Evolutionary conservation across 2,888 invertebrate species (phyloP).

Genomic region (Cyrtodaria siliqua): DNA sequence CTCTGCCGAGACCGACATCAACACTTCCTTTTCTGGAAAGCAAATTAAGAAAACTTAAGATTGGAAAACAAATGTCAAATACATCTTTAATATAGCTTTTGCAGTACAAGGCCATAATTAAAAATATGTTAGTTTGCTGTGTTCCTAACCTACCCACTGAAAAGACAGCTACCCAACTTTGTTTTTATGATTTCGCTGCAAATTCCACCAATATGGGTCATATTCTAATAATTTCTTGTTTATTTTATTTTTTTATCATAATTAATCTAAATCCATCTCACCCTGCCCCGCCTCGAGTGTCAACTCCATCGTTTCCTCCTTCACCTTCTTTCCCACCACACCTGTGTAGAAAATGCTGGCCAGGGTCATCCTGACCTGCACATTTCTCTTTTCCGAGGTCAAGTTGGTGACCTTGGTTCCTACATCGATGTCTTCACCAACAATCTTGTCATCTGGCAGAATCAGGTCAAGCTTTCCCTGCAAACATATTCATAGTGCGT

Average conservation of each 20-base stretch:
- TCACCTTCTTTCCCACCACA: constrained; percentile 64
- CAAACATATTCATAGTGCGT: neutral
- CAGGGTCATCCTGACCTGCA: constrained; percentile 65
- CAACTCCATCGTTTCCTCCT: constrained; percentile 50
- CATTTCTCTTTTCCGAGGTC: constrained; percentile 36
- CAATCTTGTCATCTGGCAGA: constrained; percentile 50
- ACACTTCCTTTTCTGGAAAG: constrained; percentile 48
- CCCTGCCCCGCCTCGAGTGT: constrained; percentile 59
- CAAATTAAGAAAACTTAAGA: neutral
- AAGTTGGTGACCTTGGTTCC: constrained; percentile 64
- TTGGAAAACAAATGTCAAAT: too few relatives aligned
- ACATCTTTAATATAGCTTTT: too few relatives aligned
- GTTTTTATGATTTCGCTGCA: too few relatives aligned
- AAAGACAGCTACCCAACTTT: too few relatives aligned
- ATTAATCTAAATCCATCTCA: too few relatives aligned
- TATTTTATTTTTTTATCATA: too few relatives aligned
- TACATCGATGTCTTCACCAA: constrained; percentile 69
- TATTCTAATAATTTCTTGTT: too few relatives aligned
- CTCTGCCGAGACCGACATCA: constrained; percentile 53
- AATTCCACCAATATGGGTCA: too few relatives aligned
- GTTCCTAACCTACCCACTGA: too few relatives aligned
- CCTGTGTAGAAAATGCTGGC: constrained; percentile 75
- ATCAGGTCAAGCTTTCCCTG: constrained; percentile 57
- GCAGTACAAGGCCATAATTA: too few relatives aligned
- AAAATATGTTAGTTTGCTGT: too few relatives aligned